phyloP scores from a whole-genome alignment of 2,797 vertebrate genomes.

The Threskiornis aethiopicus region DNA sequence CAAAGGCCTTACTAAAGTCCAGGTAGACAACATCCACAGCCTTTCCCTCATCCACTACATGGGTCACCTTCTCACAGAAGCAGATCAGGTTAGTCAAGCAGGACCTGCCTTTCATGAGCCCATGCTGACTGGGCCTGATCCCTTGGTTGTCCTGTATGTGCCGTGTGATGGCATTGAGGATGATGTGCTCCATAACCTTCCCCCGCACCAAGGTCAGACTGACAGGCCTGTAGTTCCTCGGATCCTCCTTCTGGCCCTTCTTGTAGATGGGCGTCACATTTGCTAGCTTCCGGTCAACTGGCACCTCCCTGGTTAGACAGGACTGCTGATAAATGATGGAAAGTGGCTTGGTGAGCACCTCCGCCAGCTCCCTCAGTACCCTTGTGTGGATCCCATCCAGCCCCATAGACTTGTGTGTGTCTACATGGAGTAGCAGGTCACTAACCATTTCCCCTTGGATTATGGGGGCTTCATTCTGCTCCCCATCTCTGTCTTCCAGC shows the following conservation, averaged over 20 bases:
- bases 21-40: no score
- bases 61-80: no score
- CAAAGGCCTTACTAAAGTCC: no score
- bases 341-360: neutral
- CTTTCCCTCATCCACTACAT: no score
- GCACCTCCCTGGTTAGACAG: rapidly evolving
- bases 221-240: neutral
- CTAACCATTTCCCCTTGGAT: neutral
- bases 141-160: rapidly evolving
- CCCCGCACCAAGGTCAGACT: neutral
- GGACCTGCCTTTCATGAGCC: neutral
- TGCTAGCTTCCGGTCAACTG: neutral
- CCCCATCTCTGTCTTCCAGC: neutral
- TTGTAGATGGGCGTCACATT: neutral
- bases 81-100: neutral
- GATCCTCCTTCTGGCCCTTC: neutral
- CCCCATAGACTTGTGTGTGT: neutral
- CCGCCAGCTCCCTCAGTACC: neutral
- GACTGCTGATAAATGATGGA: neutral
- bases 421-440: neutral
- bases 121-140: neutral
- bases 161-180: neutral
- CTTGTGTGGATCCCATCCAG: neutral
- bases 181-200: neutral
- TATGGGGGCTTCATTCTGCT: neutral